Evolutionary conservation across 2,888 invertebrate species (phyloP).

Genomic region (Cantharis nigra): DNA sequence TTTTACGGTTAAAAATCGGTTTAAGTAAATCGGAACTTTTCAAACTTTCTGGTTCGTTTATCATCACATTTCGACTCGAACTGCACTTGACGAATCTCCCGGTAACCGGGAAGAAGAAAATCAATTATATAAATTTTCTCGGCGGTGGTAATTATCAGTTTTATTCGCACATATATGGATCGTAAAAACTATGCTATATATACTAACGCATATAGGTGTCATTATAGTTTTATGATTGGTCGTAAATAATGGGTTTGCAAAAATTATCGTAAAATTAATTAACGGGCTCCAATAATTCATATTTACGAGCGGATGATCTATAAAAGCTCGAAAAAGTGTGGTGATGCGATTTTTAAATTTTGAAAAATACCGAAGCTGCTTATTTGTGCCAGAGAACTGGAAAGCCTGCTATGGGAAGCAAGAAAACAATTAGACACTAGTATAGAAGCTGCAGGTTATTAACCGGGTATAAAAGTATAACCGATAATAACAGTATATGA

Average conservation of each 20-base stretch:
- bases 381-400: too few relatives aligned
- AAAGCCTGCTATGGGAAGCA: not conserved
- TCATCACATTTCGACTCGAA: too few relatives aligned
- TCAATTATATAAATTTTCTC: not conserved
- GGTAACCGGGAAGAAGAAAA: not conserved
- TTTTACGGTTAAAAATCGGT: not conserved
- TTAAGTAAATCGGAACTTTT: not conserved
- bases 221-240: not conserved
- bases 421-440: constrained; percentile 28
- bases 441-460: constrained; percentile 37
- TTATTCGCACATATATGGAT: not conserved
- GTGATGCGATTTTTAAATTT: not conserved
- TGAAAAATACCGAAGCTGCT: not conserved
- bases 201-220: not conserved
- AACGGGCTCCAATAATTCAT: not conserved
- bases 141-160: not conserved
- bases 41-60: not conserved
- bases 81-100: too few relatives aligned
- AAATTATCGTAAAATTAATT: not conserved
- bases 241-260: not conserved
- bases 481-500: constrained; percentile 47
- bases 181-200: not conserved
- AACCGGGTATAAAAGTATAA: constrained; percentile 40
- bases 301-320: not conserved
- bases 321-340: not conserved